A percentile compares a stretch with the other conserved stretches of the same genome.
These are phyloP conservation scores for Calephelis nemesis DNA, from an alignment of 1,140 invertebrate species.

Conservation along the genomic window DNA sequence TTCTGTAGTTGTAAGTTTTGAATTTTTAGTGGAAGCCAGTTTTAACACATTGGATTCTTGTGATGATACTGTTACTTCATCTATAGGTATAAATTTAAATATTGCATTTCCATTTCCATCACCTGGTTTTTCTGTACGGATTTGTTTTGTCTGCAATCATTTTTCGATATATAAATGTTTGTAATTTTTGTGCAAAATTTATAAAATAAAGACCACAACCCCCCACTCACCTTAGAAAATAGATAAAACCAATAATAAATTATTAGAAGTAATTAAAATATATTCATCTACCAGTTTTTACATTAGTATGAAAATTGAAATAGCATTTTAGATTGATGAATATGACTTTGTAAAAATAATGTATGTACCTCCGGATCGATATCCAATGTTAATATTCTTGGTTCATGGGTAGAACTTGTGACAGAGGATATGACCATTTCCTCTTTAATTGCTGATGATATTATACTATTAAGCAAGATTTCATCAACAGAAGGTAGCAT, in stretches of 20 bases:
- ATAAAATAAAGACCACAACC: conserved; percentile 24
- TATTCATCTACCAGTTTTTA: background rate
- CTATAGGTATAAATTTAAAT: conserved; percentile 77
- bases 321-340: conserved; percentile 6
- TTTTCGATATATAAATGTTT: conserved; percentile 34
- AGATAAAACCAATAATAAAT: background rate
- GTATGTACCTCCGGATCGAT: conserved; percentile 79
- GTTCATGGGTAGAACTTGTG: conserved; percentile 74
- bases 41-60: conserved; percentile 71
- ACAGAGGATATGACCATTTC: conserved; percentile 75
- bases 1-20: conserved; percentile 40
- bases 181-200: conserved; percentile 7
- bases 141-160: conserved; percentile 75
- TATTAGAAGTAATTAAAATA: conserved; percentile 10
- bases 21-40: conserved; percentile 61
- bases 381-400: conserved; percentile 79
- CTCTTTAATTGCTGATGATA: conserved; percentile 76
- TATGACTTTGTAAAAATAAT: conserved; percentile 38
- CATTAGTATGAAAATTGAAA: conserved; percentile 1
- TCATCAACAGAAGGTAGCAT: conserved; percentile 78
- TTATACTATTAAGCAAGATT: conserved; percentile 77
- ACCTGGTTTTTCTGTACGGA: conserved; percentile 72
- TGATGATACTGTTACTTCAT: conserved; percentile 59
- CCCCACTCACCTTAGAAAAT: conserved; percentile 38
- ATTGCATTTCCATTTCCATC: conserved; percentile 60